Base-by-base conservation (phyloP, 2,113 vertebrate genomes). In the Crypturellus undulatus region DNA sequence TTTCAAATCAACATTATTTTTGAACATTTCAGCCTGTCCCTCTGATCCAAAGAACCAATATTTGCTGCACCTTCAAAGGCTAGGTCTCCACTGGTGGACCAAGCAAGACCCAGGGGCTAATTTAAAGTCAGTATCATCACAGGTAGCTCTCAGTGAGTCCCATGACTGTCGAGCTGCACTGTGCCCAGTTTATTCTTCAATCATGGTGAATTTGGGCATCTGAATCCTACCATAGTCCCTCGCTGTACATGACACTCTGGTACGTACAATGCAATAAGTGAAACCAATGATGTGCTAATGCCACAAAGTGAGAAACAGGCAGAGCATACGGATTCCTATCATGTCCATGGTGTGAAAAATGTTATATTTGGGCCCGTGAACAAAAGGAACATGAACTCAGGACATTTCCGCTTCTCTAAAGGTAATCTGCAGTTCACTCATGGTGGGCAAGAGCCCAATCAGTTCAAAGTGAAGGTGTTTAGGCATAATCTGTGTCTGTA, bases 191-290 rank as follows among this genome's bases (percentile, higher is more conserved):
- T 36, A 28, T 28, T 84, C 36, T 36, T 62, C 4, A 1, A 0
- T 16, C 34, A 34, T 18, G 5, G 17, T 78, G 68, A 47, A 15
- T 73, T 77, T 81, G 45, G 21, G 6, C 34, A 36, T 49, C 1
- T 10, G 26, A 6, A 8, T 22, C 25, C 56, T n/a, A 7, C 4
- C 17, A n/a, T 7, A 13, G 16, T 16, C 9, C 10, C 36, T 43
- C 25, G 3, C 4, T 38, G 21, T 6, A 5, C 20, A 14, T 36
- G 18, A 51, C 38, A 6, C 6, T 63, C 25, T 87, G 90, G 62
- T 30, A 1, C 3, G 25, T 30, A 1, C 3, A n/a, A 3, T 4
- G 36, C 0, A 0, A 6, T 8, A 34, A 3, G 1, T 1, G 1
- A 58, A 3, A 7, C 5, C 19, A 51, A 9, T 13, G 26, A 3